Percentiles rank a stretch among this genome's conserved stretches.
Evolutionary conservation across 1,140 invertebrate genomes (phyloP).

Genomic region (Chironomus tepperi): DNA sequence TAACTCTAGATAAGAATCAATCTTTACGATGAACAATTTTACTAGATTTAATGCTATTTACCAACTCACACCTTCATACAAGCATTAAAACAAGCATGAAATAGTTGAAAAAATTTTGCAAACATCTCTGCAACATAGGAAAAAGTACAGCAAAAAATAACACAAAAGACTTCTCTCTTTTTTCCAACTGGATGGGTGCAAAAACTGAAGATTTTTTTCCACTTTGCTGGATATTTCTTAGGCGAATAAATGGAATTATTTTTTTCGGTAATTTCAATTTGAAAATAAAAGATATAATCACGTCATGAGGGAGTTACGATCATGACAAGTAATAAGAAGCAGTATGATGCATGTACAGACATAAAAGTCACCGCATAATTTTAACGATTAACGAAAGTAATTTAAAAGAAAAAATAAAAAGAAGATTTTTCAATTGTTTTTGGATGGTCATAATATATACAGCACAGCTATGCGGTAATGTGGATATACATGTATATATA

Average conservation of each 20-base stretch:
- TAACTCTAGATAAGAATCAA: not conserved
- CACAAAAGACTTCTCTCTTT: not conserved
- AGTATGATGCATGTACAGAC: too few relatives aligned
- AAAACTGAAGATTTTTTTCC: not conserved
- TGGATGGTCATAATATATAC: constrained; percentile 18
- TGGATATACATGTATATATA: not conserved
- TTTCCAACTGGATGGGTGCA: not conserved
- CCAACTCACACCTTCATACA: not conserved
- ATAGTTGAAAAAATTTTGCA: not conserved
- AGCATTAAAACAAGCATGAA: not conserved
- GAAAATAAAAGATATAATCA: too few relatives aligned
- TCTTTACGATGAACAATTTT: not conserved
- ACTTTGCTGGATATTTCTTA: not conserved
- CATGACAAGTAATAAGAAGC: too few relatives aligned
- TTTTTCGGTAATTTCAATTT: not conserved
- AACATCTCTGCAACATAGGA: not conserved
- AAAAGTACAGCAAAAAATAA: not conserved
- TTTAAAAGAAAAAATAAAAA: too few relatives aligned
- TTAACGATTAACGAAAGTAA: too few relatives aligned
- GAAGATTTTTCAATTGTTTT: not conserved
- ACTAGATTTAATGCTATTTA: not conserved
- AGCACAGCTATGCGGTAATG: constrained; percentile 21
- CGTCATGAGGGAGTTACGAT: too few relatives aligned
- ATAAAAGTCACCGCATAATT: too few relatives aligned
- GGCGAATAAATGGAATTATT: not conserved